Evolutionary conservation across 1,140 invertebrate genomes (phyloP), one percentile per base, ranked within the genome.

Genomic region (Hestina assimilis): DNA sequence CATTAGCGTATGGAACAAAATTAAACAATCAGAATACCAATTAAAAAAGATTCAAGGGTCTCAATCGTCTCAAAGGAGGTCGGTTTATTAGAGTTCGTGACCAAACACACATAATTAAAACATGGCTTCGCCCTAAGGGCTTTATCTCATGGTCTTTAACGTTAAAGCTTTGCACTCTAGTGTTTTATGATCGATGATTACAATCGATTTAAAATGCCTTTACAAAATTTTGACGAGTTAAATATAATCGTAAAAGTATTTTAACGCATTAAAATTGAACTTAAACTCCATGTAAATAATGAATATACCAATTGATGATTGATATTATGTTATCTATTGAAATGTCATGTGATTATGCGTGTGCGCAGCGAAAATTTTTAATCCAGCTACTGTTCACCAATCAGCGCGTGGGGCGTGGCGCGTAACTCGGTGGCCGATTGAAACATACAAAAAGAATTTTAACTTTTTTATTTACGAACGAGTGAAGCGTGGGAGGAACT

Each of bases 351-450:
- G 15, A 41, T n/a, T 42, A 50, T 50, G 47, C 47, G 46, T 47
- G 31, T 35, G 38, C 40, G 28, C 40, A 33, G 28, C 19, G 19
- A 58, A 58, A 75, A 72, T 72, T 66, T 45, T 53, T 64, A 63
- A 70, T 72, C 66, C 54, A 47, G 74, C 74, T 79, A 73, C 77
- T 69, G 79, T 83, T 56, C 76, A 75, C 79, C 80, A 83, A 83
- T 83, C 75, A 78, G 59, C 57, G 53, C 17, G 59, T 45, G 56
- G 67, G 79, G 79, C 77, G 80, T 69, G 70, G 76, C 75, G 75
- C 78, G 82, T 85, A 85, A 85, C 66, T 69, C 79, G 69, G 82
- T 72, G 59, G 79, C 76, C 61, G 70, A 72, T 74, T 76, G 73
- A 75, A 19, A 17, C 33, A 63, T 79, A 79, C 61, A 74, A 82